Base-by-base conservation (phyloP, 1,140 invertebrate genomes). In the Euura saliciscinereae region DNA sequence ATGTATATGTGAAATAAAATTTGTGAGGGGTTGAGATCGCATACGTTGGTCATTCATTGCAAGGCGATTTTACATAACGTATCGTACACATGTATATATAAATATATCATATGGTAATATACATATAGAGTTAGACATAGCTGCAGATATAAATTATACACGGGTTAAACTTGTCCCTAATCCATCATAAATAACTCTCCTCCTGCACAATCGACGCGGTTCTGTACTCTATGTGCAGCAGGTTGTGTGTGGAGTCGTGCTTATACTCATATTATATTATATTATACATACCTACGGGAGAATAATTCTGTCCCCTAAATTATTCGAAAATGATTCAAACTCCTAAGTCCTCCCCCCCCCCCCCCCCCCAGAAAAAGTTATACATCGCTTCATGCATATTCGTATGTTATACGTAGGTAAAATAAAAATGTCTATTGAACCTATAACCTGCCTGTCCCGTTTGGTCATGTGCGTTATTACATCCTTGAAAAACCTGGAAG, bases 111-210 rank as follows among this genome's bases (percentile, higher is more conserved):
- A 28, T 28, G 28, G 28, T 28, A 28, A 28, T 28, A 28, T 28
- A 28, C 28, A 28, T 28, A 28, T 28, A 28, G 28, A 28, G 28
- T 28, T 28, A 28, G 28, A 28, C 28, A 28, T 28, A 28, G 28
- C 28, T 1, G 28, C 28, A 28, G 28, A 28, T 28, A 28, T 85
- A 84, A 85, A 85, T 85, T 85, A 83, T 82, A 81, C 80, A 82
- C 78, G 81, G 83, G 78, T 82, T 84, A 85, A 85, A 85, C 84
- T 81, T 75, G 75, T 76, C 72, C 28, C 84, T 85, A 85, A 85
- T 85, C 84, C 82, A 84, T 85, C 84, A 85, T 85, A 85, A 85
- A 85, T 85, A 85, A 85, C 84, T 85, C 79, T 74, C 79, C 80
- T 75, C 28, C 28, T 28, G 28, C 81, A 83, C 82, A 84, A 83